Evolutionary conservation across 2,888 invertebrate genomes (phyloP).

Genomic region (Acrobasis consociella): DNA sequence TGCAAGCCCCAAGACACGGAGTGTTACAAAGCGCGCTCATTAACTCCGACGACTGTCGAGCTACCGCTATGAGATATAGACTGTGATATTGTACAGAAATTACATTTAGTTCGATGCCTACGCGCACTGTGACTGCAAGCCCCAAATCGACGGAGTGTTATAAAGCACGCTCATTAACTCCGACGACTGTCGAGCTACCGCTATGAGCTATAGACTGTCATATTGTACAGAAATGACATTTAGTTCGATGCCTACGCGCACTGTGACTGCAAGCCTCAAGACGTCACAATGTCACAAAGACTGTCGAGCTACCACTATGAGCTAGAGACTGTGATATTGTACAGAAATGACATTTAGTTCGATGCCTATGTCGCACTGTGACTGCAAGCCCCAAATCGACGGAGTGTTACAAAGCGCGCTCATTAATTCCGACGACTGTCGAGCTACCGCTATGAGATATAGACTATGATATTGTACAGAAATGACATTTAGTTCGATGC

Average conservation of each 20-base stretch:
- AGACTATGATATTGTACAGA: conserved; percentile 7
- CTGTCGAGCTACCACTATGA: conserved; percentile 39
- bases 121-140: too few species aligned
- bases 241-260: background rate
- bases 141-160: too few species aligned
- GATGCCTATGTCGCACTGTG: background rate
- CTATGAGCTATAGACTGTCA: conserved; percentile 24
- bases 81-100: background rate
- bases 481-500: background rate
- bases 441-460: conserved; percentile 34
- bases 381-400: conserved; percentile 34
- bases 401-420: conserved; percentile 53
- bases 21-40: conserved; percentile 57
- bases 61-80: conserved; percentile 31
- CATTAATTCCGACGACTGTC: conserved; percentile 56
- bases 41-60: conserved; percentile 52
- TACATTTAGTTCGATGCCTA: background rate
- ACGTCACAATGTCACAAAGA: conserved; percentile 51
- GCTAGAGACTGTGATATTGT: conserved; percentile 1
- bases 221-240: background rate
- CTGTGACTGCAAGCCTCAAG: conserved; percentile 31
- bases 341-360: background rate
- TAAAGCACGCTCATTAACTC: conserved; percentile 58
- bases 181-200: conserved; percentile 42
- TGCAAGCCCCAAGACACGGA: conserved; percentile 35